Evolutionary conservation across 2,113 vertebrate species (phyloP).

Genomic region (Malaclemys terrapin): DNA sequence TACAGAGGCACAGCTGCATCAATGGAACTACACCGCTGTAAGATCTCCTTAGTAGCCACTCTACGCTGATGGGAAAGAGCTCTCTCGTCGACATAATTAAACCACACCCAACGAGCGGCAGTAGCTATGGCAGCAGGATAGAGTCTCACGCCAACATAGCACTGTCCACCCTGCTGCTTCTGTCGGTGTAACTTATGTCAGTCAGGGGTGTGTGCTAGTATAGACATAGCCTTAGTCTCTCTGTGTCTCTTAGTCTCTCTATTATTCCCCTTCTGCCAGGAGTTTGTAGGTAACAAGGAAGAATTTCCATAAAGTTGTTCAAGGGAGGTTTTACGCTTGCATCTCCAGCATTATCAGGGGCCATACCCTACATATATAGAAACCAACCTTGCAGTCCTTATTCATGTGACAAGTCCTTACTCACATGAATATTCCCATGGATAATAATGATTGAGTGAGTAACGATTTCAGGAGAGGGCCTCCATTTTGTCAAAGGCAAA

Average conservation of each 20-base stretch:
- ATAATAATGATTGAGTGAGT: neutral
- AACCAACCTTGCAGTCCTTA: neutral
- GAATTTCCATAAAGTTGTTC: slow-evolving; percentile 4
- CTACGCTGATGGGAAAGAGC: too few species aligned
- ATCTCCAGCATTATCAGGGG: neutral
- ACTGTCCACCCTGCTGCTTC: too few species aligned
- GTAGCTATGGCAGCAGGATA: too few species aligned
- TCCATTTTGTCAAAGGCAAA: neutral
- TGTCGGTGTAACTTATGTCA: too few species aligned
- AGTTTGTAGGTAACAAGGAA: neutral
- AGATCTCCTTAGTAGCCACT: too few species aligned
- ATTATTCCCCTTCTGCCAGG: neutral
- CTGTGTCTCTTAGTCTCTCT: neutral
- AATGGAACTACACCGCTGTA: too few species aligned
- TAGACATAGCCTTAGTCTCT: neutral
- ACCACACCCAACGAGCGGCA: too few species aligned
- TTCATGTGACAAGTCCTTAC: neutral
- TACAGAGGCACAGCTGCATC: too few species aligned
- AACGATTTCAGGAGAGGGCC: neutral
- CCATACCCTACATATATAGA: neutral
- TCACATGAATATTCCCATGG: neutral
- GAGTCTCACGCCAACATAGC: too few species aligned
- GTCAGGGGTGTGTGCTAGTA: neutral
- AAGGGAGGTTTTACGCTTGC: neutral
- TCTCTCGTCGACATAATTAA: too few species aligned